These are phyloP conservation scores for Agriotes lineatus DNA, from an alignment of 2,888 invertebrate genomes.

Conservation along the genomic window DNA sequence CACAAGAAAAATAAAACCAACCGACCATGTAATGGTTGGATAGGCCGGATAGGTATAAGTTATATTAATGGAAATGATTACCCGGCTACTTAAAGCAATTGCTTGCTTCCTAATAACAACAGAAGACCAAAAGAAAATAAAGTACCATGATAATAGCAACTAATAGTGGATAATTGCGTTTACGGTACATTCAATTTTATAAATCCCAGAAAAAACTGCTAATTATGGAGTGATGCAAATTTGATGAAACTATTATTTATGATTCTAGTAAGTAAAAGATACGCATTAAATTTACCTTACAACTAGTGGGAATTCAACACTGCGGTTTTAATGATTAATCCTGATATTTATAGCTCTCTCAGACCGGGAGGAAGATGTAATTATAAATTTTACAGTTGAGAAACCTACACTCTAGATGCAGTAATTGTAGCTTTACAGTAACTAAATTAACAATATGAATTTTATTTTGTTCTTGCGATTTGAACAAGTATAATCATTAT, in stretches of 20 bases:
- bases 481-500: too few relatives aligned
- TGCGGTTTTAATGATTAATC: too few relatives aligned
- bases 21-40: background rate
- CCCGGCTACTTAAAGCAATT: constrained; percentile 44
- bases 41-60: constrained; percentile 28
- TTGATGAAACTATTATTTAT: background rate
- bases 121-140: constrained; percentile 14
- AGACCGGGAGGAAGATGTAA: too few relatives aligned
- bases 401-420: too few relatives aligned
- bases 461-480: too few relatives aligned
- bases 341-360: too few relatives aligned
- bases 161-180: constrained; percentile 5
- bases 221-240: background rate
- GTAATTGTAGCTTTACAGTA: too few relatives aligned
- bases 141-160: constrained; percentile 1
- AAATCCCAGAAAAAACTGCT: too few relatives aligned
- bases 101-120: constrained; percentile 48
- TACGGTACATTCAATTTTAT: background rate
- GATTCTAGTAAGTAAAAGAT: background rate
- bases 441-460: too few relatives aligned
- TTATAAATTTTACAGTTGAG: too few relatives aligned
- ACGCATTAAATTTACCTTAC: too few relatives aligned
- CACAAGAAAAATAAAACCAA: background rate
- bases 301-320: too few relatives aligned
- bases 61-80: constrained; percentile 34